Evolutionary conservation across 2,888 invertebrate species (phyloP), one percentile per base, ranked within the genome.

Genomic region (Calephelis perditalis): DNA sequence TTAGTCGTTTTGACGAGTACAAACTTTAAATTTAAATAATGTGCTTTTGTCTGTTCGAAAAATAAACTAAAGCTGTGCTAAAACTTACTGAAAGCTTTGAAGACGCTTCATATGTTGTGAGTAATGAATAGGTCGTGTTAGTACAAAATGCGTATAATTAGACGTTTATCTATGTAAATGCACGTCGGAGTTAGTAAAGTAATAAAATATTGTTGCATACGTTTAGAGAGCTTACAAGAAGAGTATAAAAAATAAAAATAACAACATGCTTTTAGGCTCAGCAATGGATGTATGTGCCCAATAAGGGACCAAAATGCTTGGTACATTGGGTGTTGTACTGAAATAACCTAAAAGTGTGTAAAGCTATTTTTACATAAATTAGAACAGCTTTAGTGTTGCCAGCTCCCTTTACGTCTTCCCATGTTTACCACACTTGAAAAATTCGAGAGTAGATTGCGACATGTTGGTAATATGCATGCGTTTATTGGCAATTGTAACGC

Each of bases 401-500:
- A 40, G 40, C 52, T 54, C 11, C 36, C 52, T 54, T 54, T 54
- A 35, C 52, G 52, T 35, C 52, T 36, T 26, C 52, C 35, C 36
- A 10, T 54, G 5, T 54, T 15, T 46, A 57, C 57, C 55, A 15
- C 11, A 40, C 37, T 10, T 37, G 12, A 55, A 57, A 36, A 35
- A 59, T 56, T 54, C 44, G 47, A 40, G 64, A 65, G 64, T 57
- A 63, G 60, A 62, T 15, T 61, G 64, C 59, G 55, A 57, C 65
- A 61, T 61, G 61, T 65, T 70, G 68, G 71, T 72, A 68, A 64
- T 70, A 74, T 71, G 69, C 67, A 68, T 71, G 68, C 66, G 66
- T 67, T 59, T 69, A 70, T 62, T 55, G 63, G 65, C 62, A 77
- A 78, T 78, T 76, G 74, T 78, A 78, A 77, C 73, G 74, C 77